Evolutionary conservation across 35 echinoderm and acorn worm species (phyloP), one percentile per base, ranked within the genome.

Genomic region (Stichopus chloronotus): DNA sequence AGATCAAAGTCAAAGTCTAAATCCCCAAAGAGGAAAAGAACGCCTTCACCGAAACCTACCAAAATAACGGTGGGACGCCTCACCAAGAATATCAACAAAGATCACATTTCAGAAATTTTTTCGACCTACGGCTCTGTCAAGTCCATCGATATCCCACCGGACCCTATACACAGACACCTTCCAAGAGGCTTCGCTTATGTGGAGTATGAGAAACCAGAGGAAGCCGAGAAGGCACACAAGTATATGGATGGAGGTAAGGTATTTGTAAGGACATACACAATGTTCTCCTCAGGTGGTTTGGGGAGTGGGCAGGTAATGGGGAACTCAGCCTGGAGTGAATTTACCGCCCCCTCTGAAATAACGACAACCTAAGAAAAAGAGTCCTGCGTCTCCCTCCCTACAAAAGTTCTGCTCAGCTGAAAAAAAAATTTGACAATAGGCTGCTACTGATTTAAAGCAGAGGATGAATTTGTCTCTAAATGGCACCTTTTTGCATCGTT

Each of bases 161-260:
- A 99, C 72, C 94, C 92, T 8, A n/a, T 86, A 12, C 91, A 99
- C 80, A 78, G 86, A 24, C 93, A 95, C 59, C 72, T 99, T 59
- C 82, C 94, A 13, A 94, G 95, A n/a, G 94, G 95, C n/a, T 95
- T 95, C 57, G 97, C 94, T 7, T 99, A 99, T 78, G 92, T 99
- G 7, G 97, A 99, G 22, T 99, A 92, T 93, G 90, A 93, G 25
- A 96, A 93, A 53, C 88, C 78, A 52, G 91, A 95, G 6, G 97
- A 99, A 87, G 97, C 97, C 5, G 97, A 99, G 55, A 99, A 99
- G 77, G 97, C 97, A 4, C 69, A 92, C 57, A 99, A 93, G 72
- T 95, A 99, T 55, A 99, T 99, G 97, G 97, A 99, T 90, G 97
- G 97, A 94, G 97, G 97, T 99, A 92, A 53, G 93, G 8, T 43